Evolutionary conservation across 2,888 invertebrate genomes (phyloP).

Genomic region (Sminthurinus aureus): DNA sequence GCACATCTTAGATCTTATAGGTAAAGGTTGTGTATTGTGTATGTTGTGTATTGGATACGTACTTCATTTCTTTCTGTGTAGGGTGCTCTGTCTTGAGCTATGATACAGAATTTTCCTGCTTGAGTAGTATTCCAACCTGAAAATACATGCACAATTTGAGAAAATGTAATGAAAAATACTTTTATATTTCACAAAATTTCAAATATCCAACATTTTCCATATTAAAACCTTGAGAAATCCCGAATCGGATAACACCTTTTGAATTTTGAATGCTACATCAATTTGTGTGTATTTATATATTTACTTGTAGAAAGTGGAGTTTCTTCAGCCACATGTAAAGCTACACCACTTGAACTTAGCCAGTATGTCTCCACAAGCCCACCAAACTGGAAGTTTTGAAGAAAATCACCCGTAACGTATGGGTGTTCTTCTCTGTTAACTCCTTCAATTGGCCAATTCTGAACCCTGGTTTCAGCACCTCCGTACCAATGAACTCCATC

Average conservation of each 20-base stretch:
- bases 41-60: no score
- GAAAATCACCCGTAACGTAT: conserved; percentile 42
- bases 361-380: conserved; percentile 57
- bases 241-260: no score
- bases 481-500: conserved; percentile 39
- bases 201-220: no score
- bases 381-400: conserved; percentile 39
- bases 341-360: conserved; percentile 52
- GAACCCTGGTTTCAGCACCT: conserved; percentile 38
- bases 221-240: no score
- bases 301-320: conserved; percentile 52
- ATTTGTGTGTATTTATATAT: no score
- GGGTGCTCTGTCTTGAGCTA: conserved; percentile 35
- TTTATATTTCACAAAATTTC: no score
- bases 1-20: no score
- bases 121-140: conserved; percentile 41
- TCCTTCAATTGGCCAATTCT: conserved; percentile 41
- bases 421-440: conserved; percentile 29
- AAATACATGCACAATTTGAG: no score
- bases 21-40: no score
- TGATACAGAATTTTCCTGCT: conserved; percentile 40
- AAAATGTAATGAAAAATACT: no score
- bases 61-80: conserved; percentile 25
- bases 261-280: no score
- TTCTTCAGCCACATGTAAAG: conserved; percentile 49